These are phyloP conservation scores for Geotrupes spiniger DNA, from an alignment of 2,888 invertebrate species.

Conservation along the genomic window DNA sequence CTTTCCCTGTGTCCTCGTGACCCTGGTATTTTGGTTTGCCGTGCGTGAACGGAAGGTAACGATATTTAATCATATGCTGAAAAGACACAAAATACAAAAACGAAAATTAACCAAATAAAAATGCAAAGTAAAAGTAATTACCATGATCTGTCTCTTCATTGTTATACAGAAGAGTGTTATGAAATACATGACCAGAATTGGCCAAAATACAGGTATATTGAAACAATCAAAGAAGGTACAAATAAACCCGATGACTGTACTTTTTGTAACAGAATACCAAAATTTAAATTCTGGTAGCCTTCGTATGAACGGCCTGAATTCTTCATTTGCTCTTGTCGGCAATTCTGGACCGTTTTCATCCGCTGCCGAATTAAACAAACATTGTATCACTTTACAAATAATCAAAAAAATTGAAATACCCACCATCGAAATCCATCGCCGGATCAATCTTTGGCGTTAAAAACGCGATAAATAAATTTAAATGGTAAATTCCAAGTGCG, in stretches of 20 bases:
- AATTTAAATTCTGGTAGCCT: constrained; percentile 99
- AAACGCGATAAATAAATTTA: constrained; percentile 99
- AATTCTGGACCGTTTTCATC: constrained; percentile 88
- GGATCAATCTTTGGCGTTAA: constrained; percentile 99
- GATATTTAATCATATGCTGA: constrained; percentile 99
- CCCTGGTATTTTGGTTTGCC: constrained; percentile 95
- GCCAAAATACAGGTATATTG: constrained; percentile 99
- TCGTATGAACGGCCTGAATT: constrained; percentile 96
- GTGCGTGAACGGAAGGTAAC: constrained; percentile 97
- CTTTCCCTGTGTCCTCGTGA: constrained; percentile 49
- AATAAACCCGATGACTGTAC: constrained; percentile 81
- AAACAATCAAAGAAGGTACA: constrained; percentile 98
- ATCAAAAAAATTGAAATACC: constrained; percentile 35
- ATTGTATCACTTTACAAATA: no score
- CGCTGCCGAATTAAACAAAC: no score
- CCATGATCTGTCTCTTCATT: constrained; percentile 99
- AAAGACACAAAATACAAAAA: constrained; percentile 44
- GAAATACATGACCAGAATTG: constrained; percentile 99
- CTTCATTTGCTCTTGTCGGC: constrained; percentile 93
- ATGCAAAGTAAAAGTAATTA: constrained; percentile 49
- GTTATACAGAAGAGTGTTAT: constrained; percentile 97
- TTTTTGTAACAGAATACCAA: constrained; percentile 96
- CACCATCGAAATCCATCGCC: constrained; percentile 89
- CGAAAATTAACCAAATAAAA: neutral
- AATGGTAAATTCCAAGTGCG: constrained; percentile 97